phyloP scores from a whole-genome alignment of 1,140 invertebrate species.

The Meloidogyne floridensis region DNA sequence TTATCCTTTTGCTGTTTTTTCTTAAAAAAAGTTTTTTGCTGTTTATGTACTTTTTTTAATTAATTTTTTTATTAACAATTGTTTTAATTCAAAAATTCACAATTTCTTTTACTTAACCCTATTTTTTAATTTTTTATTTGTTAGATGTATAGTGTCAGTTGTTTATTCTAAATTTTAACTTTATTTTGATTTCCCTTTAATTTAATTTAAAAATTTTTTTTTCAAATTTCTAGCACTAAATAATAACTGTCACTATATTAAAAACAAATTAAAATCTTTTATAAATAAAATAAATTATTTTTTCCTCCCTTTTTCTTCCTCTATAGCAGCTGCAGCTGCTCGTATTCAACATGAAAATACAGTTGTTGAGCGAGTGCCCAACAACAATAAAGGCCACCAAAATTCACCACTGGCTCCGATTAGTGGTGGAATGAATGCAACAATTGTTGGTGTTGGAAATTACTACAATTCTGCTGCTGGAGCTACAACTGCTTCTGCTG shows the following conservation, averaged over 20 bases:
- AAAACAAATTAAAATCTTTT: too few species aligned
- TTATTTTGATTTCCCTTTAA: too few species aligned
- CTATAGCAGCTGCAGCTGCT: slow-evolving; percentile 33
- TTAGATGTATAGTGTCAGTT: too few species aligned
- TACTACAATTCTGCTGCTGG: neutral
- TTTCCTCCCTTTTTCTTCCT: neutral
- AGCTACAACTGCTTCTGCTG: slow-evolving; percentile 32
- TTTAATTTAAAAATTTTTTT: neutral
- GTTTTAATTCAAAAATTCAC: too few species aligned
- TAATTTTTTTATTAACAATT: too few species aligned
- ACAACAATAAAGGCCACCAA: slow-evolving; percentile 30
- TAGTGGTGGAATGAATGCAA: slow-evolving; percentile 23
- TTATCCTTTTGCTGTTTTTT: too few species aligned
- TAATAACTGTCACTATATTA: too few species aligned
- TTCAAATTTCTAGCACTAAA: neutral
- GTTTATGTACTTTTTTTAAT: too few species aligned
- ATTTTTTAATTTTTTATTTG: too few species aligned
- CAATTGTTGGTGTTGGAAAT: neutral
- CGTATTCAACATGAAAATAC: slow-evolving; percentile 64
- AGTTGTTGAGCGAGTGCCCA: slow-evolving; percentile 60
- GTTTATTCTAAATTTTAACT: too few species aligned
- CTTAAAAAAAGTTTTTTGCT: too few species aligned
- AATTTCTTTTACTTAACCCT: too few species aligned
- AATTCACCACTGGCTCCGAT: slow-evolving; percentile 29
- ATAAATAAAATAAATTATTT: neutral